Base-by-base conservation (phyloP, 1,140 invertebrate genomes). In the Vanessa tameamea region DNA sequence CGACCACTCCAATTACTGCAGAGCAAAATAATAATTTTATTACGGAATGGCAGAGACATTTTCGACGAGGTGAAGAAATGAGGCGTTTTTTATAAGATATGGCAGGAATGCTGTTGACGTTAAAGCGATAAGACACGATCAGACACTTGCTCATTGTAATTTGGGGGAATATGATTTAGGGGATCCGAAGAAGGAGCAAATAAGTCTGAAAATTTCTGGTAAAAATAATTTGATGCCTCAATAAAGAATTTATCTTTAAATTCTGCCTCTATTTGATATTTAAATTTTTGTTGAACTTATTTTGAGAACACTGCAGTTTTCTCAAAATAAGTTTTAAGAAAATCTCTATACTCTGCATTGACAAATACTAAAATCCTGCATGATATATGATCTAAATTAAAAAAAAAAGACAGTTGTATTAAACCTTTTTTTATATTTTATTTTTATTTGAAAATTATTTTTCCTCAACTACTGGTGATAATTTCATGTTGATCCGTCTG, bases 91-190 rank as follows among this genome's bases (percentile, higher is more conserved):
- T 59, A 59, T 59, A 26, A 59, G 55, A 59, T 59, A 59, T 59
- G 55, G 9, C 23, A n/a, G 55, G 55, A 59, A 26, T 59, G 55
- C 68, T 70, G 68, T 26, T 61, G 69, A 70, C 69, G 69, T 13
- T n/a, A 37, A 31, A 15, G 50, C 50, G 70, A 72, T 72, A 72
- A 72, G 70, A 61, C 69, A 70, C 47, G 69, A 48, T 55, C 50
- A 20, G 65, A 68, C 65, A 47, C 65, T 67, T 43, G 20, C n/a
- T 59, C 55, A 23, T 47, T 50, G 64, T 48, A 37, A 68, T 68
- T 68, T 68, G 48, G 51, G 64, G 65, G 48, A 68, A 26, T 59
- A 59, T 26, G 23, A 59, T 26, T 26, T 59, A 15, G 55, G 37
- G 55, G 55, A 26, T 14, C 23, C 8, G 15, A n/a, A 14, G 23